A percentile compares a stretch with the other conserved stretches of the same genome.
These are phyloP conservation scores for Paramacrobiotus metropolitanus DNA, from an alignment of 1,140 invertebrate genomes.

Conservation along the genomic window DNA sequence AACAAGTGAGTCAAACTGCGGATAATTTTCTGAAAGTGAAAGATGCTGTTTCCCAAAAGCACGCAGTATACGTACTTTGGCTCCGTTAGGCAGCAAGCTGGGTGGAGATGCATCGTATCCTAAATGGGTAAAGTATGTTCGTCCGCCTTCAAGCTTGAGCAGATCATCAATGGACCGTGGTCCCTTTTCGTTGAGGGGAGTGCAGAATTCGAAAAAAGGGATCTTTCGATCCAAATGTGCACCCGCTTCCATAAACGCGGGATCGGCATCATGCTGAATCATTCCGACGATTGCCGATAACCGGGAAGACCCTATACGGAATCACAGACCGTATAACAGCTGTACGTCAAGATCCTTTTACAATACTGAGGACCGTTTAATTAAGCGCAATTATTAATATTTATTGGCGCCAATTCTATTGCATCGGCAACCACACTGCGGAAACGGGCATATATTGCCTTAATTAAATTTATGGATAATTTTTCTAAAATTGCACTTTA, in stretches of 20 bases:
- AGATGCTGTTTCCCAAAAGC: neutral
- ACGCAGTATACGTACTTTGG: neutral
- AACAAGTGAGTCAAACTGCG: neutral
- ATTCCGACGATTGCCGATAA: neutral
- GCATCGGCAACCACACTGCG: too few species aligned
- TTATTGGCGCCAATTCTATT: too few species aligned
- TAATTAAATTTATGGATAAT: too few species aligned
- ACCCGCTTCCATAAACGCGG: neutral
- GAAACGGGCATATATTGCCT: too few species aligned
- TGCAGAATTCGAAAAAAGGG: slow-evolving; percentile 2
- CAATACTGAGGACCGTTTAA: too few species aligned
- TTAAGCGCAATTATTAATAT: too few species aligned
- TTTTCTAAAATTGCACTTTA: too few species aligned
- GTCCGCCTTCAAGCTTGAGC: neutral
- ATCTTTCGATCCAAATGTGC: neutral
- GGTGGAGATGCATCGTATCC: neutral
- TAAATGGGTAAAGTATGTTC: neutral
- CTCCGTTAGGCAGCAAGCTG: neutral
- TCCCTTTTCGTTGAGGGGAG: neutral
- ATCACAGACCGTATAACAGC: too few species aligned
- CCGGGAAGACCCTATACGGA: neutral
- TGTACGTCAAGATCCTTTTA: too few species aligned
- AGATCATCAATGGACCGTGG: neutral
- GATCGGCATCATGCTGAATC: neutral
- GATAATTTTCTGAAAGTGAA: neutral